phyloP scores from a whole-genome alignment of 2,888 invertebrate genomes.

The Encarsia formosa region DNA sequence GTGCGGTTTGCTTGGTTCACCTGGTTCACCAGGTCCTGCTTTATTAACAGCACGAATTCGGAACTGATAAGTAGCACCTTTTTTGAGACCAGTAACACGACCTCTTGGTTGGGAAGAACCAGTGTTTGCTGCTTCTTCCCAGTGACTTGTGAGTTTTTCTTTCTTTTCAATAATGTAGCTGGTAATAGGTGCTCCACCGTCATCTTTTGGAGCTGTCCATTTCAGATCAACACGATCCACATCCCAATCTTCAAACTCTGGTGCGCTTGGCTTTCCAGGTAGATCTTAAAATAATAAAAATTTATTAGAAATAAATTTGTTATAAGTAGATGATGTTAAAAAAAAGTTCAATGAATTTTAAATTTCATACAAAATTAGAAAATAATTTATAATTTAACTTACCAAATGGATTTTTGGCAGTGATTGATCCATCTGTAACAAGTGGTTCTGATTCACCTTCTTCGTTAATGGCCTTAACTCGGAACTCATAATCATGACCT shows the following conservation, averaged over 20 bases:
- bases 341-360: no score
- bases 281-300: slow-evolving; percentile 56
- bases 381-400: slow-evolving; percentile 34
- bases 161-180: slow-evolving; percentile 88
- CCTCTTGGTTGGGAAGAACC: slow-evolving; percentile 74
- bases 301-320: no score
- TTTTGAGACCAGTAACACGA: slow-evolving; percentile 79
- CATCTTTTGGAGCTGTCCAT: slow-evolving; percentile 76
- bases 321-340: no score
- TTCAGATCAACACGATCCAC: slow-evolving; percentile 82
- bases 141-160: slow-evolving; percentile 70
- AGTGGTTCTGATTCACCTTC: slow-evolving; percentile 94
- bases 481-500: slow-evolving; percentile 89
- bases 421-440: slow-evolving; percentile 80
- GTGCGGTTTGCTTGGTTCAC: slow-evolving; percentile 83
- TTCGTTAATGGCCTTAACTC: slow-evolving; percentile 89
- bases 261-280: slow-evolving; percentile 82
- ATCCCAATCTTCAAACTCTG: slow-evolving; percentile 84
- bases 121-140: slow-evolving; percentile 69
- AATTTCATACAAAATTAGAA: no score
- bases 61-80: slow-evolving; percentile 93
- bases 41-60: slow-evolving; percentile 92
- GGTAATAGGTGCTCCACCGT: slow-evolving; percentile 75
- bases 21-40: slow-evolving; percentile 88
- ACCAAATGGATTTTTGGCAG: slow-evolving; percentile 97